phyloP scores from a whole-genome alignment of 1,140 invertebrate species.

The Chrysoperla carnea region DNA sequence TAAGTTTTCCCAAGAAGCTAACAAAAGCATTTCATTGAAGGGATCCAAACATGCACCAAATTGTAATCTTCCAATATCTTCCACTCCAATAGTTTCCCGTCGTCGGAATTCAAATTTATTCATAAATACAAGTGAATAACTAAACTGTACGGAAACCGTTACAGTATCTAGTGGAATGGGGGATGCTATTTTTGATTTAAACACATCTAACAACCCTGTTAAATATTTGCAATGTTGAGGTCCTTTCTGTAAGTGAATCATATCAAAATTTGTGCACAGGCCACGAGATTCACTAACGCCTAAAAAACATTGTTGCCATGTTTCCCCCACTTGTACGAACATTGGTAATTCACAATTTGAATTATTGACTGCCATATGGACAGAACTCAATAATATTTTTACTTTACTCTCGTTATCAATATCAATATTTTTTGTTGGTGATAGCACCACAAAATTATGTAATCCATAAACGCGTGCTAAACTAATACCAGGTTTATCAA shows the following conservation, averaged over 20 bases:
- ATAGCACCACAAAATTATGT: constrained; percentile 65
- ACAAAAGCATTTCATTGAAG: constrained; percentile 54
- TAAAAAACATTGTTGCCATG: constrained; percentile 63
- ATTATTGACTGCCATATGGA: constrained; percentile 69
- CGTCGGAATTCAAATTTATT: no score
- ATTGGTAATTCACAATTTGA: constrained; percentile 63
- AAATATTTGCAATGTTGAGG: constrained; percentile 71
- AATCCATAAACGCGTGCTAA: constrained; percentile 44
- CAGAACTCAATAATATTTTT: constrained; percentile 71
- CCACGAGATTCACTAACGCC: constrained; percentile 60
- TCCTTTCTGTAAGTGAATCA: constrained; percentile 68
- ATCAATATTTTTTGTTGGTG: constrained; percentile 32
- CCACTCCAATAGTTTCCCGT: constrained; percentile 18
- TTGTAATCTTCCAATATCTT: constrained; percentile 34
- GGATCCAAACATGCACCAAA: constrained; percentile 75
- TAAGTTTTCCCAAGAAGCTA: constrained; percentile 74
- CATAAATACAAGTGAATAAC: constrained; percentile 31
- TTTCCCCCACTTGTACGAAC: constrained; percentile 71
- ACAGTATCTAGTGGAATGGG: constrained; percentile 42
- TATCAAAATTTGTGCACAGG: constrained; percentile 64
- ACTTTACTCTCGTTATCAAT: constrained; percentile 62
- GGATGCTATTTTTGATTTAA: constrained; percentile 59
- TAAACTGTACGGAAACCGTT: constrained; percentile 60
- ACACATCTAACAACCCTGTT: constrained; percentile 55
- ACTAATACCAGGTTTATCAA: background rate